Percentiles rank a stretch among this genome's conserved stretches.
Conservation (phyloP, 2,113 vertebrate species). For the Jaculus jaculus region DNA sequence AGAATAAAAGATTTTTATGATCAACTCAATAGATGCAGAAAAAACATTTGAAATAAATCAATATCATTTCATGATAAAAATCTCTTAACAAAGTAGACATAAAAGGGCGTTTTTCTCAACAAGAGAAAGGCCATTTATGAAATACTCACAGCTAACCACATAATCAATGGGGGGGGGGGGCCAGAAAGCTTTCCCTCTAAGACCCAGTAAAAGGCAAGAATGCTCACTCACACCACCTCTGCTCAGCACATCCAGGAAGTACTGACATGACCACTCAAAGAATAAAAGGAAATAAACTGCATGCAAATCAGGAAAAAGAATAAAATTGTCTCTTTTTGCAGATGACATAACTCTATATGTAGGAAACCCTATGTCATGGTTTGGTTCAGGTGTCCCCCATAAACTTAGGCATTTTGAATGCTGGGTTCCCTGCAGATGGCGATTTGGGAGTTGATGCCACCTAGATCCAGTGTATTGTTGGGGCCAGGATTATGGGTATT, state of each 20-base stretch:
- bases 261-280: neutral
- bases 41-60: neutral
- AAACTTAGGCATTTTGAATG: too few relatives aligned
- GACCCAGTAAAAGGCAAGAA: neutral
- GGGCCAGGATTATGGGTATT: too few relatives aligned
- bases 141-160: neutral
- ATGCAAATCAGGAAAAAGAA: neutral
- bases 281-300: neutral
- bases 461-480: too few relatives aligned
- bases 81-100: neutral
- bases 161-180: neutral
- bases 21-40: neutral
- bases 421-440: too few relatives aligned
- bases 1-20: neutral
- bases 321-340: neutral
- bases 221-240: neutral
- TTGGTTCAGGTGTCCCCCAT: too few relatives aligned
- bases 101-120: neutral
- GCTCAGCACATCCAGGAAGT: neutral
- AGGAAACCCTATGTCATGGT: too few relatives aligned
- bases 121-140: neutral
- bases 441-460: too few relatives aligned
- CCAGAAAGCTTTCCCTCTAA: neutral
- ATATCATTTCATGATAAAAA: neutral
- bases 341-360: neutral